Evolutionary conservation across 2,888 invertebrate species (phyloP), one percentile per base, ranked within the genome.

Genomic region (Suillia variegata): DNA sequence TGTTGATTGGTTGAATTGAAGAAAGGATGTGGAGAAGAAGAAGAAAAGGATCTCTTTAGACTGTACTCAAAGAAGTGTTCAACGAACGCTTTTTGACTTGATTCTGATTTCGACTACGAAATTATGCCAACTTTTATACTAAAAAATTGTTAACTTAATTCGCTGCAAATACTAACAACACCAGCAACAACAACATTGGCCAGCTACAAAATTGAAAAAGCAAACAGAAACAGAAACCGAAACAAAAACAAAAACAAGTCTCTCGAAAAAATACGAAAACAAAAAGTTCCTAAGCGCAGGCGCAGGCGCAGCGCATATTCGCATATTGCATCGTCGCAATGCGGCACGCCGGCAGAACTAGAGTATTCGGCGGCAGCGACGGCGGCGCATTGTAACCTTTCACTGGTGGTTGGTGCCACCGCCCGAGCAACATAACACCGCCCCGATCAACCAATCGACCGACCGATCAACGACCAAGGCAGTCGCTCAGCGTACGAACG

Each of bases 81-180:
- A 71, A 70, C 74, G 77, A 77, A 76, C 73, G 70, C 64, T 65
- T 55, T 67, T 61, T 57, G 75, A 76, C 70, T 77, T 73, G 73
- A 76, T 80, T 80, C 80, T 80, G 79, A 80, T 74, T 77, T 76
- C 69, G 67, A 74, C 71, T 66, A 72, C 70, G 65, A 76, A 78
- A 69, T 73, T 73, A 70, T 70, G 65, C 66, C 78, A 78, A 76
- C 80, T 79, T 80, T 73, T 80, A 80, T 80, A 80, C 77, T 68
- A 71, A 74, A 76, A 69, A 67, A 62, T 59, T 59, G 58, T 57
- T 56, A 24, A 38, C 38, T 38, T 38, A 38, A 38, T 38, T 5
- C 15, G 15, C 4, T n/a, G 15, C 38, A 38, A 38, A 38, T n/a
- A 38, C 6, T n/a, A 45, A 45, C 45, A 45, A 45, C 45, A 45